These are phyloP conservation scores for Megaceryle maxima DNA, from an alignment of 2,113 vertebrate species.

Conservation along the genomic window DNA sequence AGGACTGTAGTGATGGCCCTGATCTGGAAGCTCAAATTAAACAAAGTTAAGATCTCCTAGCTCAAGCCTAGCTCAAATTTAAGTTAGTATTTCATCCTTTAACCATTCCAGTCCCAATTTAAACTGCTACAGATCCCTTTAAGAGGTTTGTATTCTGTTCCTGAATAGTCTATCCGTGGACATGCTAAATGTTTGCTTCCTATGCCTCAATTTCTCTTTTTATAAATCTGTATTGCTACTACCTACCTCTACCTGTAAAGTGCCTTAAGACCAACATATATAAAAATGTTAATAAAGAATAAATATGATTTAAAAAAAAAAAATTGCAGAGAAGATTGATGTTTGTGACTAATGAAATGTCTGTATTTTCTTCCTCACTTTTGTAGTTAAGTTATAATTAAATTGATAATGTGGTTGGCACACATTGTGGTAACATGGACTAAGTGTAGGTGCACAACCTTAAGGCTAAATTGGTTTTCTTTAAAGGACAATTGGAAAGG, in stretches of 20 bases:
- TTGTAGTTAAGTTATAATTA: neutral
- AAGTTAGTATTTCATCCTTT: neutral
- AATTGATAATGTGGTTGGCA: neutral
- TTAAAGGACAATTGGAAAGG: neutral
- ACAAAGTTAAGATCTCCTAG: neutral
- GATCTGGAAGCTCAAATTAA: slow-evolving; percentile 1
- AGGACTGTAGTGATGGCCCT: neutral
- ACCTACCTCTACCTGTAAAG: neutral
- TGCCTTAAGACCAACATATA: neutral
- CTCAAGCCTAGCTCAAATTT: neutral
- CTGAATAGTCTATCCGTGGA: neutral
- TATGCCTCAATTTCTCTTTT: neutral
- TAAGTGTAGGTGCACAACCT: neutral
- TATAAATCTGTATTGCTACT: neutral
- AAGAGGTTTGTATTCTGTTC: neutral
- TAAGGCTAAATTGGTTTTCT: neutral
- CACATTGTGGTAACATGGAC: neutral
- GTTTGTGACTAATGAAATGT: neutral
- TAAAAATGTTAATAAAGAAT: neutral
- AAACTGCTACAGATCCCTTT: neutral
- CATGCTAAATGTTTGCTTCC: neutral
- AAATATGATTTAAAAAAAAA: neutral
- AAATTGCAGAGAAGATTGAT: neutral
- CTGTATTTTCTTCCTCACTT: neutral
- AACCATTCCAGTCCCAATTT: neutral